phyloP scores from a whole-genome alignment of 2,113 vertebrate genomes.

The Pterocles gutturalis region DNA sequence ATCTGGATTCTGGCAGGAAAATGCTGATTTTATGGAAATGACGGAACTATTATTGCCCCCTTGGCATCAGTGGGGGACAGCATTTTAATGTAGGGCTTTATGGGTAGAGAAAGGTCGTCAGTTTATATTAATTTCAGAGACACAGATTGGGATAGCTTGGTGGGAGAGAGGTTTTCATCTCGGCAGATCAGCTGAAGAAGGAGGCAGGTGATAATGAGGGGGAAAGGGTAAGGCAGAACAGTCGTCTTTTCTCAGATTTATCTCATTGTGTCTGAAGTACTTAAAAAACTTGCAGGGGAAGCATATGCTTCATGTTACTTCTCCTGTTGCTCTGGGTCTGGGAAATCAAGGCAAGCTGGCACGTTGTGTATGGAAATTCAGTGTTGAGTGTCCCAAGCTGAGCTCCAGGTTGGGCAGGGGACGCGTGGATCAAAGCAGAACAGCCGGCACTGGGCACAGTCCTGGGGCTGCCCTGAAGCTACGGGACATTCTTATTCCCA shows the following conservation, averaged over 20 bases:
- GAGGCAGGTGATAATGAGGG: neutral
- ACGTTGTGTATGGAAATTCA: rapidly evolving
- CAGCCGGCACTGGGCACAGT: neutral
- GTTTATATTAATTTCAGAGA: neutral
- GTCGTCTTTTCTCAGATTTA: neutral
- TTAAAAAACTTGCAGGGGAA: neutral
- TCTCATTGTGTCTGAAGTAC: neutral
- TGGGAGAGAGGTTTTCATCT: neutral
- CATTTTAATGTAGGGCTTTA: neutral
- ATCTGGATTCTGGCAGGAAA: conserved; percentile 2
- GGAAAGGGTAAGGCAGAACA: neutral
- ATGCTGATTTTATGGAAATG: conserved; percentile 35
- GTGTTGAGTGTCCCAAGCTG: neutral
- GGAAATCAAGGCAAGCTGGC: neutral
- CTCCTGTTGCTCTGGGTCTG: neutral
- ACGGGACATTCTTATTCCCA: neutral
- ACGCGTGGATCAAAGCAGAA: neutral
- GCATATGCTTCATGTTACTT: neutral
- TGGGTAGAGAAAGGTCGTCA: neutral
- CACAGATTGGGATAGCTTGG: neutral
- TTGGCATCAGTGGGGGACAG: neutral
- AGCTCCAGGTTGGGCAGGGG: neutral
- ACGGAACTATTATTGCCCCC: neutral
- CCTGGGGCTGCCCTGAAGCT: conserved; percentile 32
- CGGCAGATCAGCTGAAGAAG: neutral